Conservation (phyloP, 2,888 invertebrate genomes). For the Hydriomena furcata region DNA sequence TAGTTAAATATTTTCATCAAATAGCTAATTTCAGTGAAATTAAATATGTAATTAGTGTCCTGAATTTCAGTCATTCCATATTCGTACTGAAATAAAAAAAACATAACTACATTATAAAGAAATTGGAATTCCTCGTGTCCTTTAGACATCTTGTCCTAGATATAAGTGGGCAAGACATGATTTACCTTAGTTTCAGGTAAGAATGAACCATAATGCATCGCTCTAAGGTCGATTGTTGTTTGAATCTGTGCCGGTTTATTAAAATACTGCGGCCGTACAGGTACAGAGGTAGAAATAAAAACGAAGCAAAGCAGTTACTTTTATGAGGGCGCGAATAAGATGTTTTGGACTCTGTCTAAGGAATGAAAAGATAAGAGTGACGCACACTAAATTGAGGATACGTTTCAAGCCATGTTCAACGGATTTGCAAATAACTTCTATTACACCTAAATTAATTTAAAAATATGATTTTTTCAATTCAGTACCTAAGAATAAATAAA, state of each 20-base stretch:
- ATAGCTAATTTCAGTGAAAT: not conserved
- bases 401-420: too few species aligned
- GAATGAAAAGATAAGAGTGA: slow-evolving; percentile 61
- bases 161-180: slow-evolving; percentile 78
- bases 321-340: slow-evolving; percentile 84
- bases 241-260: slow-evolving; percentile 65
- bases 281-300: slow-evolving; percentile 82
- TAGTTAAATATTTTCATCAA: too few species aligned
- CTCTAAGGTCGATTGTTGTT: slow-evolving; percentile 48
- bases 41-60: too few species aligned
- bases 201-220: slow-evolving; percentile 40
- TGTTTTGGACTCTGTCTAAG: slow-evolving; percentile 81
- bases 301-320: slow-evolving; percentile 83
- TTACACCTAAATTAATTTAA: too few species aligned
- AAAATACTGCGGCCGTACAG: slow-evolving; percentile 83
- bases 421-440: too few species aligned
- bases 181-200: slow-evolving; percentile 46
- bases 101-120: slow-evolving; percentile 74
- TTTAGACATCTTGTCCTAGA: slow-evolving; percentile 76
- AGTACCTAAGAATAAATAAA: too few species aligned
- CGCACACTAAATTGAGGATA: slow-evolving; percentile 46
- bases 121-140: slow-evolving; percentile 81
- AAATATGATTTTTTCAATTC: too few species aligned
- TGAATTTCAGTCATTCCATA: slow-evolving; percentile 36
- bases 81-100: slow-evolving; percentile 49